A percentile compares a stretch with the other conserved stretches of the same genome.
Conservation (phyloP, 35 echinoderm and acorn worm species). For the Lytechinus variegatus region DNA sequence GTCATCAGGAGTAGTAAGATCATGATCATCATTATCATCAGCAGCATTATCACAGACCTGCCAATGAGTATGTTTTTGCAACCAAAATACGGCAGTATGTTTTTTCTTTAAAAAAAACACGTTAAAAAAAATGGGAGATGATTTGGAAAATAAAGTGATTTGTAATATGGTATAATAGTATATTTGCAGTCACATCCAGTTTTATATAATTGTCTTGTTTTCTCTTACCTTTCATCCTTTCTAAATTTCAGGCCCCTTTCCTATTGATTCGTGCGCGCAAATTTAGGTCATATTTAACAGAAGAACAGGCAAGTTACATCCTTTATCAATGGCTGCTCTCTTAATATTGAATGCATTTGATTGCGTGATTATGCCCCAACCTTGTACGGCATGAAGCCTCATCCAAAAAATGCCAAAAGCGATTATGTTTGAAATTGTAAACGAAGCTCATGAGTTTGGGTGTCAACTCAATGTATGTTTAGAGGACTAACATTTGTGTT, state of each 20-base stretch:
- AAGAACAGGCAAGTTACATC: slow-evolving; percentile 34
- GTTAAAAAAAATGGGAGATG: too few species aligned
- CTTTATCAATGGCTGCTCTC: not conserved
- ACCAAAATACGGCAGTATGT: too few species aligned
- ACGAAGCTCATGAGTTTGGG: not conserved
- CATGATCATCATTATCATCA: too few species aligned
- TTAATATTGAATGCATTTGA: not conserved
- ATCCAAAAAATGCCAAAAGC: slow-evolving; percentile 1
- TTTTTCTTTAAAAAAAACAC: too few species aligned
- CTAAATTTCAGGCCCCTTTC: slow-evolving; percentile 9
- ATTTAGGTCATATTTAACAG: slow-evolving; percentile 27
- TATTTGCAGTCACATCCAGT: not conserved
- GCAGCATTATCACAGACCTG: too few species aligned
- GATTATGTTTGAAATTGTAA: not conserved
- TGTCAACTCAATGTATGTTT: not conserved
- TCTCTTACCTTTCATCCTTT: not conserved
- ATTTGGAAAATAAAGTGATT: too few species aligned
- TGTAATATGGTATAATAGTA: not conserved
- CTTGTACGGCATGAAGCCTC: not conserved
- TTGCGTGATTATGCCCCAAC: not conserved
- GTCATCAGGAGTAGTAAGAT: too few species aligned
- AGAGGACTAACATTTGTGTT: not conserved
- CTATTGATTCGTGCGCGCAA: slow-evolving; percentile 40
- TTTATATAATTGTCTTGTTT: not conserved
- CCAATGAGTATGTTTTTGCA: too few species aligned